phyloP scores from a whole-genome alignment of 53 echinoderm and acorn worm genomes.

The Echinometra lucunter region DNA sequence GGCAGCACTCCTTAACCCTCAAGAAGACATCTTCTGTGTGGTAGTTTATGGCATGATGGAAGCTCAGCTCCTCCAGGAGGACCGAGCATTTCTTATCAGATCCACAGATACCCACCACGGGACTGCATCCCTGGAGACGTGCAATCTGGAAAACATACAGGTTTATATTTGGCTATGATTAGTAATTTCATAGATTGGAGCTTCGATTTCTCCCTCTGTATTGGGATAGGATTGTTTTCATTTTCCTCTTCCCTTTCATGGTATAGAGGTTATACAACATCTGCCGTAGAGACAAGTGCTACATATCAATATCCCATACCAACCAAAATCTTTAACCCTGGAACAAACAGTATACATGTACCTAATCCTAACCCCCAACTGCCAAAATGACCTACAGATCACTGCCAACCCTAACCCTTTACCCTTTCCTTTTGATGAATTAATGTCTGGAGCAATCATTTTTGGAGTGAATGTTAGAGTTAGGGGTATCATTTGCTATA shows the following conservation, averaged over 20 bases:
- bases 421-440: too few species aligned
- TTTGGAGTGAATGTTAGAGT: too few species aligned
- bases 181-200: background rate
- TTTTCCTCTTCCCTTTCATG: background rate
- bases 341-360: too few species aligned
- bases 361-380: too few species aligned
- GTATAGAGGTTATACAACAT: too few species aligned
- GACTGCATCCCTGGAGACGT: slow-evolving; percentile 88
- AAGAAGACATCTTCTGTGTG: slow-evolving; percentile 80
- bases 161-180: background rate
- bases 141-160: slow-evolving; percentile 73
- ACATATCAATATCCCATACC: too few species aligned
- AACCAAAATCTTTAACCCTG: too few species aligned
- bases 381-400: too few species aligned
- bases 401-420: too few species aligned
- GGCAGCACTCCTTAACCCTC: slow-evolving; percentile 86
- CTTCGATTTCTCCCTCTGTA: background rate
- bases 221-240: background rate
- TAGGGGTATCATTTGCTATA: background rate
- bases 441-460: too few species aligned
- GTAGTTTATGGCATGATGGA: slow-evolving; percentile 94
- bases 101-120: slow-evolving; percentile 94
- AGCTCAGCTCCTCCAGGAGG: slow-evolving; percentile 86
- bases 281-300: too few species aligned
- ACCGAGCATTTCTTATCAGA: slow-evolving; percentile 87